Evolutionary conservation across 1,140 invertebrate genomes (phyloP).

Genomic region (Dendrolimus kikuchii): DNA sequence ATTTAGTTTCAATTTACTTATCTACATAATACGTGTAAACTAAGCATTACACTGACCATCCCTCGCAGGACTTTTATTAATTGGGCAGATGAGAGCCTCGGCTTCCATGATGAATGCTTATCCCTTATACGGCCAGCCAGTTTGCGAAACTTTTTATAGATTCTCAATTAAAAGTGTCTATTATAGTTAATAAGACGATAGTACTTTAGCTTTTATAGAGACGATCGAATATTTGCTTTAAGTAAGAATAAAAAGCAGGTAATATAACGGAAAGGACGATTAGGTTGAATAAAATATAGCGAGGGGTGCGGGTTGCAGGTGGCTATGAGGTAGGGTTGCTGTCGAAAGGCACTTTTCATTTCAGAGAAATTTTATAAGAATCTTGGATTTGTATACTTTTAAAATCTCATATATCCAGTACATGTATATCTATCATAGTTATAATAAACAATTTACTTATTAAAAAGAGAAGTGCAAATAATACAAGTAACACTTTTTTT

Average conservation of each 20-base stretch:
- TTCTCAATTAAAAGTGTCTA: constrained; percentile 72
- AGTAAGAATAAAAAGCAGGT: constrained; percentile 63
- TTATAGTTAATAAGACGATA: constrained; percentile 64
- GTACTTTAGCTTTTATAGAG: constrained; percentile 57
- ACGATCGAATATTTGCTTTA: constrained; percentile 67
- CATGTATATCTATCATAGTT: too few relatives aligned
- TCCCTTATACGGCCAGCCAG: constrained; percentile 55
- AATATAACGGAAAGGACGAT: constrained; percentile 71
- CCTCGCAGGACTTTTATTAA: constrained; percentile 69
- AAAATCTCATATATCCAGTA: too few relatives aligned
- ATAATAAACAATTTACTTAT: too few relatives aligned
- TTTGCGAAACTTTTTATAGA: constrained; percentile 70
- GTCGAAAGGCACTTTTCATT: not conserved
- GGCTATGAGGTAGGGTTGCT: constrained; percentile 41
- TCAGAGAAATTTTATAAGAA: not conserved
- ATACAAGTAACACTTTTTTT: too few relatives aligned
- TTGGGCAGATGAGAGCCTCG: constrained; percentile 68
- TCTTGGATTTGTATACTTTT: not conserved
- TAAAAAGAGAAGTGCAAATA: too few relatives aligned
- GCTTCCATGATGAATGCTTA: constrained; percentile 65
- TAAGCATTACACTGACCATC: constrained; percentile 24
- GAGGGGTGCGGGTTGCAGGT: constrained; percentile 68
- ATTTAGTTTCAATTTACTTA: too few relatives aligned
- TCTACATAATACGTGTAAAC: too few relatives aligned
- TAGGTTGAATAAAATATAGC: constrained; percentile 71